These are phyloP conservation scores for Apistogramma diplotaenia DNA, from an alignment of 2,113 vertebrate genomes.

Conservation along the genomic window DNA sequence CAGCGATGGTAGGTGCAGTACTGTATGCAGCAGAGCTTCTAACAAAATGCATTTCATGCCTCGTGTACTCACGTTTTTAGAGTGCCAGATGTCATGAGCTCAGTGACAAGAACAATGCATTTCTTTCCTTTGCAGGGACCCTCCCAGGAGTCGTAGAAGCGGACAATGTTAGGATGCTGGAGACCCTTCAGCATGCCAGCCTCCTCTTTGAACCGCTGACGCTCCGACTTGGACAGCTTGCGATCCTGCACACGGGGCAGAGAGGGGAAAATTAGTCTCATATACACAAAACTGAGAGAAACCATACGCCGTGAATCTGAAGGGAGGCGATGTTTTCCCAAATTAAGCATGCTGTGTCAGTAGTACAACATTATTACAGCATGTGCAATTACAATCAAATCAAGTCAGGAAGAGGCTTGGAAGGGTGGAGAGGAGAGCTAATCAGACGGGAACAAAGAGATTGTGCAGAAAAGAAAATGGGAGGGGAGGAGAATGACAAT, in stretches of 20 bases:
- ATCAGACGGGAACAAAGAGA: background rate
- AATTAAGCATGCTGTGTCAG: conserved; percentile 1
- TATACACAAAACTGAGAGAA: background rate
- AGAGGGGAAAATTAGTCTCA: background rate
- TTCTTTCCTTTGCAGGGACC: conserved; percentile 96
- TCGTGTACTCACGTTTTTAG: conserved; percentile 93
- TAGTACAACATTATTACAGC: background rate
- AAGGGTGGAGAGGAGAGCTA: background rate
- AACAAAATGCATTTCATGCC: background rate
- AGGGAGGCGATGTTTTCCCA: background rate
- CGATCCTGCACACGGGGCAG: conserved; percentile 82
- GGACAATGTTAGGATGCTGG: conserved; percentile 98
- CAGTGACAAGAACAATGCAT: conserved; percentile 96
- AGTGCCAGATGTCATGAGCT: conserved; percentile 98
- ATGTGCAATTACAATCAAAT: conserved; percentile 14
- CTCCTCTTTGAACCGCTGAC: conserved; percentile 98
- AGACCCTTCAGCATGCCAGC: conserved; percentile 98
- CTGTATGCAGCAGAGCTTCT: background rate
- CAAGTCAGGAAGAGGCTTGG: background rate
- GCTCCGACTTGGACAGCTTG: conserved; percentile 94
- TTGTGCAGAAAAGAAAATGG: background rate
- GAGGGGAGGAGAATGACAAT: background rate
- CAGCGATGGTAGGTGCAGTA: background rate
- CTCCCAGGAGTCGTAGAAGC: conserved; percentile 99
- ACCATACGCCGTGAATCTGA: background rate